Conservation (phyloP, 2,113 vertebrate genomes). For the Crypturellus undulatus region DNA sequence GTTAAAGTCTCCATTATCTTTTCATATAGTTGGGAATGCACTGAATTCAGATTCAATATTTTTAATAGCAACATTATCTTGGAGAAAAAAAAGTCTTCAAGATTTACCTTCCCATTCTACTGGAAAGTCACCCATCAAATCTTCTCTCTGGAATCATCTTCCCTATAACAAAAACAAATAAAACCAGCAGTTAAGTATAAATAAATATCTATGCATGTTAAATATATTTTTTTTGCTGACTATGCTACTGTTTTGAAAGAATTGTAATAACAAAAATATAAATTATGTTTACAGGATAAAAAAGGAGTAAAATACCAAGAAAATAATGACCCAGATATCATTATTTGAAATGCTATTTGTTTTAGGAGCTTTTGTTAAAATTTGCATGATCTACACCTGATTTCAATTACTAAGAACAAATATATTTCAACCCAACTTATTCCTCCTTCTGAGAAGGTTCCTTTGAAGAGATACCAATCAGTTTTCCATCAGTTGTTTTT, state of each 20-base stretch:
- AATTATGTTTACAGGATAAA: background rate
- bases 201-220: background rate
- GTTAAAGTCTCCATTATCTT: background rate
- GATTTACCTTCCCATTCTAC: slow-evolving; percentile 94
- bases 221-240: background rate
- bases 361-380: background rate
- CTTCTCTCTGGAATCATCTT: slow-evolving; percentile 85
- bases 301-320: background rate
- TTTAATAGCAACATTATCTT: background rate
- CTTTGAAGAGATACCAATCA: background rate
- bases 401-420: background rate
- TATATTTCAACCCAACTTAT: background rate
- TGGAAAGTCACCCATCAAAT: slow-evolving; percentile 86
- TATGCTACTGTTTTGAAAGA: background rate
- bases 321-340: background rate
- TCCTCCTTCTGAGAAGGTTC: background rate
- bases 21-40: background rate
- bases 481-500: background rate
- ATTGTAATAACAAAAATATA: background rate
- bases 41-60: background rate
- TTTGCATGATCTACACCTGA: background rate
- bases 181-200: background rate
- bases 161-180: slow-evolving; percentile 75
- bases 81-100: background rate
- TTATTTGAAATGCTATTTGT: background rate